Base-by-base conservation (phyloP, 2,797 vertebrate genomes). In the Ambastaia sidthimunki region DNA sequence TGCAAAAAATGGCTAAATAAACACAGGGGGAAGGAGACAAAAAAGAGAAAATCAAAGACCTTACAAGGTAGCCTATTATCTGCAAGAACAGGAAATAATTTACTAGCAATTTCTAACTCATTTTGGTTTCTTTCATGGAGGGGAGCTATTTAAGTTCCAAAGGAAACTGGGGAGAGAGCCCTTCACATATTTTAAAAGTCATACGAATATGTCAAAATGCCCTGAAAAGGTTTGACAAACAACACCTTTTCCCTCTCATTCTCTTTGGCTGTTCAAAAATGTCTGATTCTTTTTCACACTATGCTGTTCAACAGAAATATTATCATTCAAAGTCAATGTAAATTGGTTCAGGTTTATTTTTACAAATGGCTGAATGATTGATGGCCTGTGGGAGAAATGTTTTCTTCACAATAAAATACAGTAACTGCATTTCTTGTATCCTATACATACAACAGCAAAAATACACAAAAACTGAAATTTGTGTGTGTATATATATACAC, bases 41-140 rank as follows among this genome's bases (percentile, higher is more conserved):
- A 90, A 93, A 37, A 37, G 6, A 37, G 34, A 37, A 37, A 37
- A 84, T 87, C 77, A 90, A 92, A 93, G 89, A 88, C 87, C 86
- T 90, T 83, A 23, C 80, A 81, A 87, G 89, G 84, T 83, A 85
- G 87, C 87, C 88, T 89, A 89, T 92, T 92, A 90, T 92, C 90
- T 86, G 74, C 69, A 84, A 66, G 88, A 90, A 86, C 88, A 90
- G 89, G 86, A 90, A 93, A 92, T 93, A 86, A 92, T 92, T 93
- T 88, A 83, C 88, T 80, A 83, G 87, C 87, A 91, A 93, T 92
- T 90, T 92, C 87, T 87, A 89, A 90, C 84, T 91, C 88, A 91
- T 92, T 92, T 90, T 78, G 57, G 85, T 86, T 75, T 59, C 41
- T 86, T 90, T 89, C 87, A 82, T 86, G 83, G 67, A 74, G 81